These are phyloP conservation scores for Actinostola sp. DNA, from an alignment of 92 coral and sea anemone species.

Conservation along the genomic window DNA sequence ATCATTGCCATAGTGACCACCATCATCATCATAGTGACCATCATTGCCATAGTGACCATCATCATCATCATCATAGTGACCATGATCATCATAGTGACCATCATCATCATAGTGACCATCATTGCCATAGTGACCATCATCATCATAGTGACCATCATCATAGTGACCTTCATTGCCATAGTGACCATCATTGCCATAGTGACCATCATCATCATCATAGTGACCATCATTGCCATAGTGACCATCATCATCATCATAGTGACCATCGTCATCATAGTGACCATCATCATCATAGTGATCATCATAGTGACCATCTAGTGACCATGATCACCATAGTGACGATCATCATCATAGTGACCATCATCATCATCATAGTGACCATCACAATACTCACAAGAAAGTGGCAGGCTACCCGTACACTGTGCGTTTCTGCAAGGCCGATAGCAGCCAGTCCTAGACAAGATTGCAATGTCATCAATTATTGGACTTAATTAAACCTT, in stretches of 20 bases:
- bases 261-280: not conserved
- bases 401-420: slow-evolving; percentile 79
- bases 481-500: not conserved
- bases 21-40: not conserved
- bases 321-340: not conserved
- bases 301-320: not conserved
- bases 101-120: not conserved
- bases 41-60: not conserved
- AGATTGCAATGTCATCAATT: not conserved
- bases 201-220: not conserved
- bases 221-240: not conserved
- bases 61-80: not conserved
- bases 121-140: not conserved
- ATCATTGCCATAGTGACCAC: not conserved
- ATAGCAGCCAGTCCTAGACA: slow-evolving; percentile 74
- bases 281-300: not conserved
- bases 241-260: not conserved
- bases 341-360: not conserved
- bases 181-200: not conserved
- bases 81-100: not conserved
- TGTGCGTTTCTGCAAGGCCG: slow-evolving; percentile 76
- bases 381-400: slow-evolving; percentile 90
- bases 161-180: not conserved
- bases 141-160: not conserved
- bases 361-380: not conserved